These are phyloP conservation scores for Lasiurus cinereus DNA, from an alignment of 2,113 vertebrate genomes.

Conservation along the genomic window DNA sequence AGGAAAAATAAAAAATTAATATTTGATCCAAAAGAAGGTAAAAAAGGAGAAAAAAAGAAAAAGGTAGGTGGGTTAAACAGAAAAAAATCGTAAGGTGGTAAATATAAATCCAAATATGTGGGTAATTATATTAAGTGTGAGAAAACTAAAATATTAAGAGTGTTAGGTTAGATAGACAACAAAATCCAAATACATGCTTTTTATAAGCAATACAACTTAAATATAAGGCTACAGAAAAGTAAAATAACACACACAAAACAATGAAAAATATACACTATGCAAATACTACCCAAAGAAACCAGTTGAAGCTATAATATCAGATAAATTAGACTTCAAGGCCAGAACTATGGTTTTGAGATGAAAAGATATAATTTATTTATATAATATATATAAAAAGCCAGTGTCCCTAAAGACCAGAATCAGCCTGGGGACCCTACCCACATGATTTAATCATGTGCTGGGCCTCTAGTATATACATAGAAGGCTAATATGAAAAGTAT, in stretches of 20 bases:
- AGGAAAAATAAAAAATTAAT: background rate
- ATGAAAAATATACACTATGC: background rate
- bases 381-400: too few relatives aligned
- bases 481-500: too few relatives aligned
- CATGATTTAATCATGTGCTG: too few relatives aligned
- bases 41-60: background rate
- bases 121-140: background rate
- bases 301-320: background rate
- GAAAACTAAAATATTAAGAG: background rate
- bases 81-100: background rate
- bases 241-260: background rate
- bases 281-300: background rate
- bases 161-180: background rate
- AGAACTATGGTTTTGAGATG: background rate
- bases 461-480: too few relatives aligned
- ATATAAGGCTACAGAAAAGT: background rate
- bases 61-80: background rate
- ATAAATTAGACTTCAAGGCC: background rate
- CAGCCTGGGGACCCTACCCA: too few relatives aligned
- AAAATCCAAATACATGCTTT: background rate
- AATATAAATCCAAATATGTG: background rate
- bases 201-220: background rate
- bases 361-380: background rate
- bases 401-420: too few relatives aligned
- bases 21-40: conserved; percentile 8